Percentiles rank a stretch among this genome's conserved stretches.
Conservation (phyloP, 2,888 invertebrate species). For the Leptopilina myrica region DNA sequence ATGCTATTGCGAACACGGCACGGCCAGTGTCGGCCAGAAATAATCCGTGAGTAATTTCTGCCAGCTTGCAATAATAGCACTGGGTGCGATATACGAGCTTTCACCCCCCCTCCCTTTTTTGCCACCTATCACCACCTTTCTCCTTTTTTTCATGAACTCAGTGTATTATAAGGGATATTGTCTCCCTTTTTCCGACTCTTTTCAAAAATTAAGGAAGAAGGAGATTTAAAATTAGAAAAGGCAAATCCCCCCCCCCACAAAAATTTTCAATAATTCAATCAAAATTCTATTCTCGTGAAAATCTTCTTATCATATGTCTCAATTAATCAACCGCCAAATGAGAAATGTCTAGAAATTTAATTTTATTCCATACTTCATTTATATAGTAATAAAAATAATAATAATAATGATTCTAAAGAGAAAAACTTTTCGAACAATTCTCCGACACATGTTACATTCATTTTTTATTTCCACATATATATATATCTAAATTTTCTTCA, state of each 20-base stretch:
- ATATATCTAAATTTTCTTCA: no score
- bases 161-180: neutral
- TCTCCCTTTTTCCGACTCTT: neutral
- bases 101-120: no score
- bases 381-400: no score
- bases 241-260: neutral
- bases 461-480: no score
- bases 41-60: conserved; percentile 68
- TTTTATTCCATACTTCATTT: neutral
- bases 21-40: conserved; percentile 62
- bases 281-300: conserved; percentile 20
- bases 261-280: neutral
- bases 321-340: neutral
- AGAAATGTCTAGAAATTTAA: conserved; percentile 10
- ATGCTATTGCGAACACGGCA: conserved; percentile 52
- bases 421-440: neutral
- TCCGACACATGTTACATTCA: neutral
- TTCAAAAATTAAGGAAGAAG: neutral
- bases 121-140: no score
- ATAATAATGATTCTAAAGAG: neutral
- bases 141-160: neutral
- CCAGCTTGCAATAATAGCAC: conserved; percentile 60
- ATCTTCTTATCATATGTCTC: neutral
- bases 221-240: no score
- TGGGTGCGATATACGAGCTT: conserved; percentile 18